phyloP scores from a whole-genome alignment of 37 sponge, comb jelly and placozoan species.

The Aplysina aerophoba region DNA sequence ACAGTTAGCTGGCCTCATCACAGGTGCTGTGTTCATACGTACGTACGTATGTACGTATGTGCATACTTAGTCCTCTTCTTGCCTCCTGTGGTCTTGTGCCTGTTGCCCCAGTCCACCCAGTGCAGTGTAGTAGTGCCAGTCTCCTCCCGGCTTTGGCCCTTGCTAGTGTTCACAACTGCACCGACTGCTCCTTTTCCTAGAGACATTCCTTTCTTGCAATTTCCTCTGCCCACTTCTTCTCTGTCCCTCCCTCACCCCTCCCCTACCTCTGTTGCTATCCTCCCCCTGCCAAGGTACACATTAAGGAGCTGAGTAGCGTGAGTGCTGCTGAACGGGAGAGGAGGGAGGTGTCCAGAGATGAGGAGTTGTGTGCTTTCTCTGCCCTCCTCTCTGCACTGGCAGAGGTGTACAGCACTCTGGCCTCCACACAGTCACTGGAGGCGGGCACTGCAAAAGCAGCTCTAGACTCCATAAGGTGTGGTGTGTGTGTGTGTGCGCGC shows the following conservation, averaged over 20 bases:
- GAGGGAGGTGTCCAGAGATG: neutral
- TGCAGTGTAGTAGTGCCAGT: too few species aligned
- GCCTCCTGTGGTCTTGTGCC: too few species aligned
- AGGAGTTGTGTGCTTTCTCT: neutral
- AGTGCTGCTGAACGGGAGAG: neutral
- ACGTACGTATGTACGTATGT: too few species aligned
- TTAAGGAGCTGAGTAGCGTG: neutral
- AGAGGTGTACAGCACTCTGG: constrained; percentile 10
- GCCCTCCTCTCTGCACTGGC: constrained; percentile 4
- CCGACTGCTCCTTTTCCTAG: neutral
- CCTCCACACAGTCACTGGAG: neutral
- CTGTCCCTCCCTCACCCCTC: neutral
- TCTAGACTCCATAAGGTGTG: neutral
- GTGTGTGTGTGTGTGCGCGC: neutral
- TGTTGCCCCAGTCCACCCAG: too few species aligned
- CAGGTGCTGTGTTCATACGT: neutral
- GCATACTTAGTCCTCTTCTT: too few species aligned
- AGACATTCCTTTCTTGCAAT: neutral
- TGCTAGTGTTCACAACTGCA: neutral
- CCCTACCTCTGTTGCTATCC: too few species aligned
- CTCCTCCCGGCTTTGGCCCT: too few species aligned
- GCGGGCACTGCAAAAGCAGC: neutral
- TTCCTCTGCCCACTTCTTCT: neutral
- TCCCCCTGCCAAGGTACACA: too few species aligned
- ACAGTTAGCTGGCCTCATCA: neutral